A percentile compares a stretch with the other conserved stretches of the same genome.
phyloP scores from a whole-genome alignment of 2,888 invertebrate genomes.

The Nomada fabriciana region DNA sequence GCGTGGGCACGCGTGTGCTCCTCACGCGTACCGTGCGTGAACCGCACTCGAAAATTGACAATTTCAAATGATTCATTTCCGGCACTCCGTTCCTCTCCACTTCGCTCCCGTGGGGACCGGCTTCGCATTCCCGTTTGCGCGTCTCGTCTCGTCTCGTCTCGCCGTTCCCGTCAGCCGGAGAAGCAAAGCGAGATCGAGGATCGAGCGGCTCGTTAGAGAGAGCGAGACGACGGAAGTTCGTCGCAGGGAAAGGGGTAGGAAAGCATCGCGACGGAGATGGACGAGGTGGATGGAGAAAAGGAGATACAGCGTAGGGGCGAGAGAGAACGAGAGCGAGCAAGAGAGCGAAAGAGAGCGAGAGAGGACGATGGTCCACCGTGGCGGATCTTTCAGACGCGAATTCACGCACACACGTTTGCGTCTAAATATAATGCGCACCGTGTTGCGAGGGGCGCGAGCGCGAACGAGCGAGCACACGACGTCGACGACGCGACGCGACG shows the following conservation, averaged over 20 bases:
- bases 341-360: slow-evolving; percentile 21
- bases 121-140: slow-evolving; percentile 49
- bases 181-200: slow-evolving; percentile 22
- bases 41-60: slow-evolving; percentile 78
- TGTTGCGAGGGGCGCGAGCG: slow-evolving; percentile 23
- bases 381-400: slow-evolving; percentile 48
- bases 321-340: background rate
- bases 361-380: slow-evolving; percentile 41
- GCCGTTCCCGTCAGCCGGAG: slow-evolving; percentile 30
- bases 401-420: slow-evolving; percentile 51
- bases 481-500: background rate
- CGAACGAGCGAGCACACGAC: slow-evolving; percentile 19
- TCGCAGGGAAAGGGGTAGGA: no score
- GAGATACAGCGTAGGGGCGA: slow-evolving; percentile 17
- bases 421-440: slow-evolving; percentile 74
- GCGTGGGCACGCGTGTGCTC: slow-evolving; percentile 46
- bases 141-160: slow-evolving; percentile 38
- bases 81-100: slow-evolving; percentile 57
- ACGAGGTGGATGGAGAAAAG: background rate
- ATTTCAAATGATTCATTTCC: slow-evolving; percentile 83
- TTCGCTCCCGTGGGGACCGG: slow-evolving; percentile 56
- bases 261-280: background rate
- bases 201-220: background rate
- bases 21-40: slow-evolving; percentile 35
- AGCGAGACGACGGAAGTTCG: background rate